Evolutionary conservation across 1,140 invertebrate species (phyloP), one percentile per base, ranked within the genome.

Genomic region (Pogonomyrmex barbatus): DNA sequence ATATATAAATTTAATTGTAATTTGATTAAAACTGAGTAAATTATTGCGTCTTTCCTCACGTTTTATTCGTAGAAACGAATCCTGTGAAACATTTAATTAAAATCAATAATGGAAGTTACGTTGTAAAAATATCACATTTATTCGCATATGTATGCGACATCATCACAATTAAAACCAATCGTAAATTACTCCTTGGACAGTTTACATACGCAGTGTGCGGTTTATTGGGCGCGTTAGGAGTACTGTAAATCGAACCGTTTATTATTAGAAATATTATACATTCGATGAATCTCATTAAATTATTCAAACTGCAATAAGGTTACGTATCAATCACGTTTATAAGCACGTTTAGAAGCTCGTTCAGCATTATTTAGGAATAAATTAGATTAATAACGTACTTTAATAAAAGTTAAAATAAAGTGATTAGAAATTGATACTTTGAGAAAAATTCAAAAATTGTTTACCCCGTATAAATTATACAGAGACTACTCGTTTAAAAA

Each of bases 221-320:
- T 71, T 81, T 56, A 81, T 71, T 68, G 63, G 8, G 33, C 12
- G 30, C 52, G 52, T 54, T 56, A 78, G 56, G 39, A 42, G 65
- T 50, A 68, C 24, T 36, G 65, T 45, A 60, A 83, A 24, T 73
- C 45, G 54, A 47, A 17, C 10, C 39, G 63, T 24, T 73, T 50
- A 60, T 82, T 73, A 75, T 50, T 17, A 73, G 33, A 73, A 50
- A 60, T 73, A 83, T 82, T 82, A 60, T 73, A 36, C 79, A 60
- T 39, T 42, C 79, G 56, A 47, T 30, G 42, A n/a, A 56, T 75
- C 68, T 73, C 68, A 60, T 83, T 82, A 58, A 82, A 70, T 82
- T 58, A 65, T 83, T 83, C 54, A 60, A 83, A 83, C 30, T 52
- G 30, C 42, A 47, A 6, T 45, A 62, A 83, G 2, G 10, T 14